phyloP scores from a whole-genome alignment of 2,888 invertebrate genomes.

The Lasioglossum morio region DNA sequence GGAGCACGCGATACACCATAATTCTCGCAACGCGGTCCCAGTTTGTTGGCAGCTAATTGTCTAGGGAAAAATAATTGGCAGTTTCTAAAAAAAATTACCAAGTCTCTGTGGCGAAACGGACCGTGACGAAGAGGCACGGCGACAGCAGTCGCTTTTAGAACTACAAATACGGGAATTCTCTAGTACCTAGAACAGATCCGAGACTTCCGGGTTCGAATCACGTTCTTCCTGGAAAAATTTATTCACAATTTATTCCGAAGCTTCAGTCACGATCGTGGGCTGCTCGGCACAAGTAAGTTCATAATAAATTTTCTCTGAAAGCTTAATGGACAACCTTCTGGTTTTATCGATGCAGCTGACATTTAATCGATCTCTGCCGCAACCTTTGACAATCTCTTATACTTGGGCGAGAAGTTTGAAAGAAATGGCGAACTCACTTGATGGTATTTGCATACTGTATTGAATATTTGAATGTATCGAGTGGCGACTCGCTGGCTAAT shows the following conservation, averaged over 20 bases:
- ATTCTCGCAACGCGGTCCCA: conserved; percentile 32
- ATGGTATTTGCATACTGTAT: neutral
- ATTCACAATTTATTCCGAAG: neutral
- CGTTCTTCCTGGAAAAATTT: neutral
- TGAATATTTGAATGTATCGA: neutral
- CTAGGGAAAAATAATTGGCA: conserved; percentile 52
- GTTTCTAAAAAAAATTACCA: conserved; percentile 48
- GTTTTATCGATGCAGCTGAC: neutral
- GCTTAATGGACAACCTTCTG: neutral
- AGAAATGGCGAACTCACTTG: neutral
- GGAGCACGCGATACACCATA: neutral
- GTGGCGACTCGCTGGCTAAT: too few species aligned
- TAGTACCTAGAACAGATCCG: neutral
- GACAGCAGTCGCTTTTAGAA: neutral
- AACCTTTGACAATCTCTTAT: neutral
- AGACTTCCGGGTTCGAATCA: neutral
- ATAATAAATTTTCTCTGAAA: neutral
- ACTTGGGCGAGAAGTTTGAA: neutral
- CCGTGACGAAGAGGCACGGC: conserved; percentile 38
- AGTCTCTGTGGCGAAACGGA: conserved; percentile 42
- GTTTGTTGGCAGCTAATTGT: conserved; percentile 57
- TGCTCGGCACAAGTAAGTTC: neutral
- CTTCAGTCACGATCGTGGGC: neutral
- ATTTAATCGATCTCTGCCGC: neutral
- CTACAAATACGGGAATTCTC: neutral